A percentile compares a stretch with the other conserved stretches of the same genome.
Evolutionary conservation across 2,797 vertebrate genomes (phyloP).

Genomic region (Cebuella pygmaea): DNA sequence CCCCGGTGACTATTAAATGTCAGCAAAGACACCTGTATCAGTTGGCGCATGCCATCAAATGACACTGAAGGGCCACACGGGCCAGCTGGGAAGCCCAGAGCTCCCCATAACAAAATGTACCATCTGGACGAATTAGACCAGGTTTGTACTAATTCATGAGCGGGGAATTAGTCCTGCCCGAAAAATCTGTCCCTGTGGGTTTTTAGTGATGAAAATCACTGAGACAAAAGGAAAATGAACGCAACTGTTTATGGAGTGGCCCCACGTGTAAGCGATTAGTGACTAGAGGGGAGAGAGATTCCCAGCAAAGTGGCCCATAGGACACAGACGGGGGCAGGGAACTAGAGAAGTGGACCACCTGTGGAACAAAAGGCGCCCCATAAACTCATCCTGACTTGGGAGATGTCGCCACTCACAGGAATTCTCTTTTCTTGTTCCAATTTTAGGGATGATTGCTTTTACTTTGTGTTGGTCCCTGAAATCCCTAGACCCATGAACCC

Average conservation of each 20-base stretch:
- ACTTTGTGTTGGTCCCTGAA: not conserved
- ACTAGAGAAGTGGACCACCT: not conserved
- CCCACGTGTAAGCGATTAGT: not conserved
- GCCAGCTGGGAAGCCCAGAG: rapidly evolving
- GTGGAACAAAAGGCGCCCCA: not conserved
- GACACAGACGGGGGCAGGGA: not conserved
- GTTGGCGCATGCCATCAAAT: not conserved
- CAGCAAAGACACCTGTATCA: not conserved
- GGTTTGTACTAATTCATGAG: not conserved
- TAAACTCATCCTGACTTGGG: not conserved
- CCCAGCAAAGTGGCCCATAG: rapidly evolving
- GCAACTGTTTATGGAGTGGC: not conserved
- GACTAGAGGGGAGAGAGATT: not conserved
- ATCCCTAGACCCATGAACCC: not conserved
- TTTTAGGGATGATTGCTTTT: not conserved
- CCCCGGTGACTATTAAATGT: not conserved
- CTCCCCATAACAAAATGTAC: not conserved
- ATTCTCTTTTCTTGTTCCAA: too few species aligned
- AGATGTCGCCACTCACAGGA: not conserved
- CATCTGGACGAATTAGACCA: not conserved
- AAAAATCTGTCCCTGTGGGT: not conserved
- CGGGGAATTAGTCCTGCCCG: not conserved
- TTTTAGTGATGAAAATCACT: not conserved
- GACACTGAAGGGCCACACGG: not conserved
- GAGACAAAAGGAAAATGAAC: not conserved